These are phyloP conservation scores for Geococcyx californianus DNA, from an alignment of 2,113 vertebrate genomes.

Conservation along the genomic window DNA sequence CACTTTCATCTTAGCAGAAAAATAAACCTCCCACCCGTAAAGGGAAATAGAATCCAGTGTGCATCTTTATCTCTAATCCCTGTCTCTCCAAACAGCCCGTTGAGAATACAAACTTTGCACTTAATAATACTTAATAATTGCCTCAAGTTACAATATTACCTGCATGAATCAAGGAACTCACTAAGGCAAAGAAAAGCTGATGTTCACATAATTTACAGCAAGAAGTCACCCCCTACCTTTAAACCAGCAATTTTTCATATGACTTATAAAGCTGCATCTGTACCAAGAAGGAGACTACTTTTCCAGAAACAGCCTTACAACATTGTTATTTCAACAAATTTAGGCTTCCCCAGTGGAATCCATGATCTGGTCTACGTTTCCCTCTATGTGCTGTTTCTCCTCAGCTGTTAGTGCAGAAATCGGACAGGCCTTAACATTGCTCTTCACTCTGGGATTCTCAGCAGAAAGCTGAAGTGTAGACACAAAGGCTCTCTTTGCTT, in stretches of 20 bases:
- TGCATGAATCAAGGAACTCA: neutral
- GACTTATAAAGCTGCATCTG: neutral
- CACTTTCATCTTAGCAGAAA: neutral
- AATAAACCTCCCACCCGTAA: neutral
- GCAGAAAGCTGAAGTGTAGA: neutral
- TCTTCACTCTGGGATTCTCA: neutral
- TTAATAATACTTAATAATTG: conserved; percentile 1
- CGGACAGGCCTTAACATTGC: neutral
- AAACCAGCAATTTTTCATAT: neutral
- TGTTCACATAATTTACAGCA: neutral
- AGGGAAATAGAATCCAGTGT: neutral
- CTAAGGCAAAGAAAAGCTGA: neutral
- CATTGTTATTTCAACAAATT: neutral
- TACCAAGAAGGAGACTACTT: neutral
- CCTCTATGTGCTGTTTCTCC: neutral
- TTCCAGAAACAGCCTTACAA: neutral
- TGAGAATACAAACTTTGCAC: neutral
- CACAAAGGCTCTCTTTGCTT: neutral
- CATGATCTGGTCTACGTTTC: neutral
- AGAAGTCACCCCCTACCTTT: neutral
- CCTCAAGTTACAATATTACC: neutral
- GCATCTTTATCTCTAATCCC: neutral
- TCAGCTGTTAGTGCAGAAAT: neutral
- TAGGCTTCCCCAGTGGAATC: neutral
- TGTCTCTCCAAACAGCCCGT: neutral